These are phyloP conservation scores for Calosoma granatense DNA, from an alignment of 1,140 invertebrate species.

Conservation along the genomic window DNA sequence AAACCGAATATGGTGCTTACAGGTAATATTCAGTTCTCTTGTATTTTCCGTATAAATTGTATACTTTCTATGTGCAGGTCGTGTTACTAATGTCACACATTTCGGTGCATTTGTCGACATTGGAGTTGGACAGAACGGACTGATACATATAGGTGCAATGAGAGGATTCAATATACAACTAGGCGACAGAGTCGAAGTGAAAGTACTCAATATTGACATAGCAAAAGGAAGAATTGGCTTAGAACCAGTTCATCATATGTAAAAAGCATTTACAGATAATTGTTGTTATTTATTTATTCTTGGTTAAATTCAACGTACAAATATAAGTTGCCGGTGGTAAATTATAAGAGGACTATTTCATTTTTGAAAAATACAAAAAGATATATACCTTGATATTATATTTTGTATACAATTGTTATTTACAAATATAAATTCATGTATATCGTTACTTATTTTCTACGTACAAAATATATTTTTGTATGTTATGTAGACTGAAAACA, in stretches of 20 bases:
- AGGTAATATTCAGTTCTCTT: constrained; percentile 24
- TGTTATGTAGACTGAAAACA: no score
- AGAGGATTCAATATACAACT: constrained; percentile 48
- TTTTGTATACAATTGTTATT: constrained; percentile 2
- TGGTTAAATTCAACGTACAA: no score
- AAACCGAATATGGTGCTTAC: constrained; percentile 34
- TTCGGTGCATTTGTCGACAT: constrained; percentile 89
- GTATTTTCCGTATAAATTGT: background rate
- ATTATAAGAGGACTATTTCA: no score
- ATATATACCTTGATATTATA: no score
- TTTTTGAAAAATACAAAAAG: no score
- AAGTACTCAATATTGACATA: constrained; percentile 45
- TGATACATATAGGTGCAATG: constrained; percentile 61
- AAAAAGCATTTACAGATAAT: no score
- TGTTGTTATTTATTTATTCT: no score
- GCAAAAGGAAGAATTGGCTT: constrained; percentile 41
- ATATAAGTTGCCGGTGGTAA: no score
- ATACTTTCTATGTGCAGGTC: constrained; percentile 35
- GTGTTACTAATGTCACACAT: constrained; percentile 71
- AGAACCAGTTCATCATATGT: constrained; percentile 19
- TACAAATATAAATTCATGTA: no score
- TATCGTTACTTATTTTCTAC: no score
- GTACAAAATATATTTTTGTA: no score
- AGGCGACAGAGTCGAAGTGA: constrained; percentile 58
- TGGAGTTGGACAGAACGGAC: constrained; percentile 64